Base-by-base conservation (phyloP, 1,140 invertebrate genomes). In the Diuraphis noxia region DNA sequence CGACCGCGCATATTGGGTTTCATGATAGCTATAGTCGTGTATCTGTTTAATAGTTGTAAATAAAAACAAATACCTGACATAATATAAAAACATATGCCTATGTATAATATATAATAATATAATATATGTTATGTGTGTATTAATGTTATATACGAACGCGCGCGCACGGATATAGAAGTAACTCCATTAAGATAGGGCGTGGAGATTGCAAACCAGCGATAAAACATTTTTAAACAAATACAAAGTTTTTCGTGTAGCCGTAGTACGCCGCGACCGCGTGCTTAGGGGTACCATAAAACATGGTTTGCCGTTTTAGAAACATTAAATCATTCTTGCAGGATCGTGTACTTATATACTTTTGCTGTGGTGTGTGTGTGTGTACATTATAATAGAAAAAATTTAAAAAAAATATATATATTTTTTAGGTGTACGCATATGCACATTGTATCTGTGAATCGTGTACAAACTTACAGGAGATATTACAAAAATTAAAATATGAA, bases 131-230 rank as follows among this genome's bases (percentile, higher is more conserved):
- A 81, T 40, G 38, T 82, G 10, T 72, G 25, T 38, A 43, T 86
- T 43, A 85, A 85, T n/a, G 41, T 85, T 85, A 85, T n/a, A 43
- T n/a, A 43, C 41, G 30, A 85, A 23, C 10, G 30, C 41, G 40
- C 25, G 40, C 30, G 40, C n/a, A 41, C 41, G 82, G 21, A 43
- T 85, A n/a, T 21, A 43, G 40, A 63, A 17, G 49, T 88, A 72
- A 63, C 56, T 88, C 52, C 52, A 88, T 88, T 63, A 88, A 88
- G 52, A 88, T 63, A 72, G 56, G 36, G 56, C 86, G 86, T 63
- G 38, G 86, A 88, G 86, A 88, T 88, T 88, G 86, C 86, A 8
- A 88, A 88, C 86, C 49, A 52, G 38, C 56, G 87, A 88, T 88
- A 88, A 88, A 88, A 88, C 87, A 72, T 88, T 88, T 63, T 43